phyloP scores from a whole-genome alignment of 1,140 invertebrate genomes.

The Formica exsecta region DNA sequence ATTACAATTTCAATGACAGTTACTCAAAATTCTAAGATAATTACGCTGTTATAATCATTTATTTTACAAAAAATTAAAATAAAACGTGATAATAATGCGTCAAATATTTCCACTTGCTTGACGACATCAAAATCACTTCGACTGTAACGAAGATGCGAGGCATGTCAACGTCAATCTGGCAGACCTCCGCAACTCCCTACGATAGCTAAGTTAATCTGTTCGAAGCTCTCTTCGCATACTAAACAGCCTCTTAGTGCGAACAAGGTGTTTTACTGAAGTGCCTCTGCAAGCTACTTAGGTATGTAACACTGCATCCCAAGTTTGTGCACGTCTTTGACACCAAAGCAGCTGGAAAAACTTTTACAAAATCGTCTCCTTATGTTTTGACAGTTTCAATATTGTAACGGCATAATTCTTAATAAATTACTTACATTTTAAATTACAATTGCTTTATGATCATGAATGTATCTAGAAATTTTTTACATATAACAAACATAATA shows the following conservation, averaged over 20 bases:
- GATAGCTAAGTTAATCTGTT: slow-evolving; percentile 76
- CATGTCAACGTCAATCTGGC: slow-evolving; percentile 71
- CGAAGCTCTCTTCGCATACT: slow-evolving; percentile 75
- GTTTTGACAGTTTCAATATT: neutral
- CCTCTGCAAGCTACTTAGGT: slow-evolving; percentile 73
- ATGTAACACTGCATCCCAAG: slow-evolving; percentile 70
- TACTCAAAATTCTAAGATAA: neutral
- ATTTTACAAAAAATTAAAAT: neutral
- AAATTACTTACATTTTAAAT: neutral
- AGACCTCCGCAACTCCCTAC: slow-evolving; percentile 42
- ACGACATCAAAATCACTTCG: slow-evolving; percentile 66
- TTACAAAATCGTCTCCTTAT: slow-evolving; percentile 45
- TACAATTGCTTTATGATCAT: neutral
- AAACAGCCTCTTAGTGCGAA: slow-evolving; percentile 74
- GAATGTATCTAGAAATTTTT: no score
- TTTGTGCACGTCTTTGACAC: slow-evolving; percentile 75
- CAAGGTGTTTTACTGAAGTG: slow-evolving; percentile 77
- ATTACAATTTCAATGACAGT: neutral
- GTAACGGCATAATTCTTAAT: neutral
- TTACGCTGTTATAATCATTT: neutral
- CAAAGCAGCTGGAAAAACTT: slow-evolving; percentile 67
- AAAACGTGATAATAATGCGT: neutral
- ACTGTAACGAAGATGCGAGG: slow-evolving; percentile 62
- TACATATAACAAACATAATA: no score
- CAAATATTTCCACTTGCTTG: neutral